Evolutionary conservation across 2,797 vertebrate genomes (phyloP).

Genomic region (Rousettus madagascariensis): DNA sequence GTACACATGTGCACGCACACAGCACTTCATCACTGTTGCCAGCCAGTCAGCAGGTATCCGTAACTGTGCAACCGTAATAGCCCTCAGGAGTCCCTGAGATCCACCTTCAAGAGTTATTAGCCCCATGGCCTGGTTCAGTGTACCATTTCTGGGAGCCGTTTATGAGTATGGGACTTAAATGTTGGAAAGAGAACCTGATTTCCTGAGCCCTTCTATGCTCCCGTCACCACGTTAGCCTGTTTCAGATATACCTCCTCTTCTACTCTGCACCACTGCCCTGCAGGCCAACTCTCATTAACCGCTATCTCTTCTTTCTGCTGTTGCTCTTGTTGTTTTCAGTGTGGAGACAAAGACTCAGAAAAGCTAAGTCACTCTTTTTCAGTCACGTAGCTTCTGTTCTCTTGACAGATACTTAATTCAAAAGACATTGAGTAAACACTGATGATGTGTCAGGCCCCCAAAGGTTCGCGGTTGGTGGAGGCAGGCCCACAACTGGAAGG

Average conservation of each 20-base stretch:
- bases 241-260: not conserved
- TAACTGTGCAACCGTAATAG: not conserved
- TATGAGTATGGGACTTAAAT: not conserved
- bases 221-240: not conserved
- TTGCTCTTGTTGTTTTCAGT: not conserved
- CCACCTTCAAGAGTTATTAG: not conserved
- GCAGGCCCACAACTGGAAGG: not conserved
- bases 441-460: not conserved
- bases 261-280: not conserved
- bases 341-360: not conserved
- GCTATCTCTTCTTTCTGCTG: not conserved
- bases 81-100: not conserved
- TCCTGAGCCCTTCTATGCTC: not conserved
- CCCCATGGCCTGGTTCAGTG: not conserved
- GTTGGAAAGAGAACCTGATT: not conserved
- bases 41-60: not conserved
- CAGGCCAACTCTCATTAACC: fast-evolving
- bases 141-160: not conserved
- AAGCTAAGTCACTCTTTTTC: not conserved
- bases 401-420: not conserved
- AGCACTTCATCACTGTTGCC: not conserved
- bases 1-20: fast-evolving
- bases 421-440: not conserved
- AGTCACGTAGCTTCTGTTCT: not conserved
- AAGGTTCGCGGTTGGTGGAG: not conserved